Evolutionary conservation across 2,113 vertebrate species (phyloP).

Genomic region (Saccopteryx bilineata): DNA sequence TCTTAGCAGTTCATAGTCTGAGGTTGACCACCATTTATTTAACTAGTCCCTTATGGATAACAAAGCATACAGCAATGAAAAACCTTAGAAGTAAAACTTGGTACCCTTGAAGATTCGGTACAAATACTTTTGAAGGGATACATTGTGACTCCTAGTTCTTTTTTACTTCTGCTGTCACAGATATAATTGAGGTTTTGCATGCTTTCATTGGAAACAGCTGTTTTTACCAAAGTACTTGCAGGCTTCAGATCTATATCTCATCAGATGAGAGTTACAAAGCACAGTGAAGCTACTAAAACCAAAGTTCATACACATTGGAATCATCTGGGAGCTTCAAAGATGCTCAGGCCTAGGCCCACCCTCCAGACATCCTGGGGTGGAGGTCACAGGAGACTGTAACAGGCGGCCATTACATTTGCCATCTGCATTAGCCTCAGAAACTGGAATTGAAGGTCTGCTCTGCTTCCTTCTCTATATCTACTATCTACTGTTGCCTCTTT

Average conservation of each 20-base stretch:
- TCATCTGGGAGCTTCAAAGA: background rate
- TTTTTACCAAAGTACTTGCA: slow-evolving; percentile 32
- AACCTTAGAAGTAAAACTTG: background rate
- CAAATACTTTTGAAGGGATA: slow-evolving; percentile 25
- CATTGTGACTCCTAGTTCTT: background rate
- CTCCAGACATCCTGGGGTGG: background rate
- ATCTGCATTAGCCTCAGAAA: background rate
- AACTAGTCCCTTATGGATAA: background rate
- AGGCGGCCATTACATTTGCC: background rate
- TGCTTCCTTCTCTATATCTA: background rate
- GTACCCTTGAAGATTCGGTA: background rate
- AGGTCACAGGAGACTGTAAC: background rate
- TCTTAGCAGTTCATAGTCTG: background rate
- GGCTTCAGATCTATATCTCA: background rate
- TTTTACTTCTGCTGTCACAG: slow-evolving; percentile 47
- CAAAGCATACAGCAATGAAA: background rate
- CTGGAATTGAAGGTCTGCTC: too few species aligned
- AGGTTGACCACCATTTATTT: background rate
- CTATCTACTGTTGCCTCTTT: background rate
- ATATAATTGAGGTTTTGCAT: background rate
- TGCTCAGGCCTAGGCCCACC: rapidly evolving
- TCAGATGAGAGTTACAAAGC: background rate
- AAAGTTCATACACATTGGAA: background rate
- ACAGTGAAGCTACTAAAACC: too few species aligned
- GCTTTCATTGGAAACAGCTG: slow-evolving; percentile 58